These are phyloP conservation scores for Acleris laterana DNA, from an alignment of 2,888 invertebrate genomes.

Conservation along the genomic window DNA sequence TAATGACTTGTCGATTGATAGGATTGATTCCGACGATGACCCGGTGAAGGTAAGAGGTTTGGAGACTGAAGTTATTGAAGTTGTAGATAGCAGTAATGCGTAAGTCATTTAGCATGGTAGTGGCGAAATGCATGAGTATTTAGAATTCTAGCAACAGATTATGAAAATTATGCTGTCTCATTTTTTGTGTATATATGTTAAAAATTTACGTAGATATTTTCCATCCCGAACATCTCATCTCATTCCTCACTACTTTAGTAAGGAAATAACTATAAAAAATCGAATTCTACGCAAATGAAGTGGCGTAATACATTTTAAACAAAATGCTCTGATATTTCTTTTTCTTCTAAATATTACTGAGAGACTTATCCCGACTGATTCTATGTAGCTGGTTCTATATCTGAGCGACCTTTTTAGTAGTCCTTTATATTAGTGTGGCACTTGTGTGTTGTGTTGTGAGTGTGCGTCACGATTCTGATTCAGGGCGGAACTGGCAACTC, in stretches of 20 bases:
- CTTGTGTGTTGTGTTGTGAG: slow-evolving; percentile 57
- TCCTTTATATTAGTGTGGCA: slow-evolving; percentile 39
- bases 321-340: no score
- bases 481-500: slow-evolving; percentile 90
- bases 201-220: no score
- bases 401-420: not conserved
- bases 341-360: no score
- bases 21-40: slow-evolving; percentile 74
- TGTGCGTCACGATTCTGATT: slow-evolving; percentile 82
- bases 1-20: slow-evolving; percentile 75
- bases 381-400: no score
- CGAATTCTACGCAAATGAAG: no score
- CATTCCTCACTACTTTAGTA: no score
- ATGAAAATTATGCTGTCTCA: no score
- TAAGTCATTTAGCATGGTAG: slow-evolving; percentile 15
- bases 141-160: not conserved
- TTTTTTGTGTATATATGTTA: no score
- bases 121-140: not conserved
- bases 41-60: slow-evolving; percentile 64
- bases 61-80: slow-evolving; percentile 3
- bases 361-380: no score
- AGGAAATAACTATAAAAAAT: no score
- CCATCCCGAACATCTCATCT: no score
- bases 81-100: slow-evolving; percentile 17
- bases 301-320: no score